Conservation (phyloP, 2,888 invertebrate genomes). For the Hermodice carunculata region DNA sequence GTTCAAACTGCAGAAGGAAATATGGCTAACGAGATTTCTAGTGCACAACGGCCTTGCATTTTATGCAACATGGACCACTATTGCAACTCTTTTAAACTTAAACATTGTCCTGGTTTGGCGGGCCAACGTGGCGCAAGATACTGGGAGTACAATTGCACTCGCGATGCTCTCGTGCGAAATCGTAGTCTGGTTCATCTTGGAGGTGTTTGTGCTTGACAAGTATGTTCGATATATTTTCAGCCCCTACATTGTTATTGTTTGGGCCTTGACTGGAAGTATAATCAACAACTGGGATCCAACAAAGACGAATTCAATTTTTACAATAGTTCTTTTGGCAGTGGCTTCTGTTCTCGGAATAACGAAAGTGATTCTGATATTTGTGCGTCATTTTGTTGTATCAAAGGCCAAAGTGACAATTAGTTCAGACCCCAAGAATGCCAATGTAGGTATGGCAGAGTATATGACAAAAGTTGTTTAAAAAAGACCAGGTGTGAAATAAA, state of each 20-base stretch:
- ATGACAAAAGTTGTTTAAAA: no score
- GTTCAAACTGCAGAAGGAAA: no score
- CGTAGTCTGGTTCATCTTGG: constrained; percentile 44
- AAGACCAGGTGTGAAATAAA: no score
- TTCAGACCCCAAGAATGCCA: no score
- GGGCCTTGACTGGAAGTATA: constrained; percentile 52
- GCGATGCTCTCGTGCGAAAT: constrained; percentile 45
- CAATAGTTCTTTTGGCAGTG: constrained; percentile 20
- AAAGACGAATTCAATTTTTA: constrained; percentile 48
- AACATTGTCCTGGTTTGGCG: constrained; percentile 47
- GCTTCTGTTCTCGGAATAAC: no score
- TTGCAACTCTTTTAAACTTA: constrained; percentile 54
- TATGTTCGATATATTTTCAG: constrained; percentile 58
- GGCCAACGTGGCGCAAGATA: constrained; percentile 31
- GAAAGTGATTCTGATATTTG: no score
- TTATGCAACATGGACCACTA: constrained; percentile 56
- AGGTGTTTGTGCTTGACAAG: constrained; percentile 49
- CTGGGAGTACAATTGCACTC: constrained; percentile 46
- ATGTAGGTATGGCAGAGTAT: no score
- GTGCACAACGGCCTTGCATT: constrained; percentile 59
- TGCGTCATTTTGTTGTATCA: no score
- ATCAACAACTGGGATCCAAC: constrained; percentile 46
- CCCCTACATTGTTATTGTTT: constrained; percentile 55
- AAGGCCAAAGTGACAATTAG: no score
- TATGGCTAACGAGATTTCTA: constrained; percentile 54